Conservation (phyloP, 2,113 vertebrate genomes). For the Phaethon lepturus region DNA sequence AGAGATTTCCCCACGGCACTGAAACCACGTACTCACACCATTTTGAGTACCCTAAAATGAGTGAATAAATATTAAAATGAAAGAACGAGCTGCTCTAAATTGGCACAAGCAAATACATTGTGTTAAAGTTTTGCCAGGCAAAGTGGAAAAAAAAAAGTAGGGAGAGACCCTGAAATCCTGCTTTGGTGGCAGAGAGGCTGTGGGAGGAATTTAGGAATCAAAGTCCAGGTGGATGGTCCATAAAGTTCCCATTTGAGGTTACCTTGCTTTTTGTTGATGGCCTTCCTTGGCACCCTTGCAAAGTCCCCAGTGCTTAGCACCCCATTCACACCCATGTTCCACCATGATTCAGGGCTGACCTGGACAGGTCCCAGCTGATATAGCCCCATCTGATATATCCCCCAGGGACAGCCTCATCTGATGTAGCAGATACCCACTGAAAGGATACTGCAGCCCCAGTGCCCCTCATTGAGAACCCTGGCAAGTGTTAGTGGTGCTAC, state of each 20-base stretch:
- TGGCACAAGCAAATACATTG: not conserved
- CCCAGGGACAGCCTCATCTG: not conserved
- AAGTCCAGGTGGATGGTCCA: not conserved
- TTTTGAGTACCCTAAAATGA: not conserved
- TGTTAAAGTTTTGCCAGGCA: not conserved
- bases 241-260: not conserved
- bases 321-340: not conserved
- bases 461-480: not conserved
- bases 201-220: not conserved
- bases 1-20: not conserved
- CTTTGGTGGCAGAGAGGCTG: not conserved
- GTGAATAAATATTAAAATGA: not conserved
- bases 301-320: not conserved
- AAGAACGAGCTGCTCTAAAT: not conserved
- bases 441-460: not conserved
- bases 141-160: not conserved
- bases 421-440: not conserved
- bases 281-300: not conserved
- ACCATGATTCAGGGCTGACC: accelerated
- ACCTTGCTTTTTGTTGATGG: not conserved
- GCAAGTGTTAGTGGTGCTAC: accelerated
- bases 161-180: not conserved
- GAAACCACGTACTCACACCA: not conserved
- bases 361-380: not conserved
- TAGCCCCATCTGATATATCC: no score